phyloP scores from a whole-genome alignment of 2,888 invertebrate species.

The Frankliniella intonsa region DNA sequence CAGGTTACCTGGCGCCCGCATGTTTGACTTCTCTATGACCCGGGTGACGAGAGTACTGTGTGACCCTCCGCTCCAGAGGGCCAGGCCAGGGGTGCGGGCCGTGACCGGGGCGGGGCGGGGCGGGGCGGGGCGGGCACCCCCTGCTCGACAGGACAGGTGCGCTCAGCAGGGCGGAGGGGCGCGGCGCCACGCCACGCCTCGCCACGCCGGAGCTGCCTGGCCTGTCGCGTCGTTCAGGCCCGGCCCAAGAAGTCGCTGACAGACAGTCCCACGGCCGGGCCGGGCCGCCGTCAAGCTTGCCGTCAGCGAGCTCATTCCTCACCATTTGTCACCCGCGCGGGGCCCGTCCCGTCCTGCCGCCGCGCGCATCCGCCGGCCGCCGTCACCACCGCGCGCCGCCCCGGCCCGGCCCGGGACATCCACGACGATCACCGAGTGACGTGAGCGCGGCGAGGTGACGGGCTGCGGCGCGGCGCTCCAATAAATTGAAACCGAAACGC shows the following conservation, averaged over 20 bases:
- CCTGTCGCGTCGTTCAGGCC: neutral
- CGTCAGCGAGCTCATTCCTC: conserved; percentile 1
- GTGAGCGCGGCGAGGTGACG: neutral
- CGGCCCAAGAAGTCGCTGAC: neutral
- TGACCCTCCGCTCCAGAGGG: too few relatives aligned
- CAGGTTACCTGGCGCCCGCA: too few relatives aligned
- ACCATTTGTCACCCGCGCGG: neutral
- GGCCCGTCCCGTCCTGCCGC: neutral
- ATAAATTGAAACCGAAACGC: too few relatives aligned
- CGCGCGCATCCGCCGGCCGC: too few relatives aligned
- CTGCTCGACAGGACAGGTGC: neutral
- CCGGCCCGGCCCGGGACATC: neutral
- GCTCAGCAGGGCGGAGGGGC: neutral
- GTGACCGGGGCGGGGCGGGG: neutral
- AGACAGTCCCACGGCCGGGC: neutral
- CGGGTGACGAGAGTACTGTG: too few relatives aligned
- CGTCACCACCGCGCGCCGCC: neutral
- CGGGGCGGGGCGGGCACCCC: neutral
- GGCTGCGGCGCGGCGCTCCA: neutral
- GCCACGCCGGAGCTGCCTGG: neutral
- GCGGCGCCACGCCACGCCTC: neutral
- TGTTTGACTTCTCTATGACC: too few relatives aligned
- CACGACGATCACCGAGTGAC: neutral
- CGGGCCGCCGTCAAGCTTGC: neutral
- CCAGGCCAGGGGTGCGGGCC: neutral